Base-by-base conservation (phyloP, 1,140 invertebrate genomes). In the Penaeus japonicus region DNA sequence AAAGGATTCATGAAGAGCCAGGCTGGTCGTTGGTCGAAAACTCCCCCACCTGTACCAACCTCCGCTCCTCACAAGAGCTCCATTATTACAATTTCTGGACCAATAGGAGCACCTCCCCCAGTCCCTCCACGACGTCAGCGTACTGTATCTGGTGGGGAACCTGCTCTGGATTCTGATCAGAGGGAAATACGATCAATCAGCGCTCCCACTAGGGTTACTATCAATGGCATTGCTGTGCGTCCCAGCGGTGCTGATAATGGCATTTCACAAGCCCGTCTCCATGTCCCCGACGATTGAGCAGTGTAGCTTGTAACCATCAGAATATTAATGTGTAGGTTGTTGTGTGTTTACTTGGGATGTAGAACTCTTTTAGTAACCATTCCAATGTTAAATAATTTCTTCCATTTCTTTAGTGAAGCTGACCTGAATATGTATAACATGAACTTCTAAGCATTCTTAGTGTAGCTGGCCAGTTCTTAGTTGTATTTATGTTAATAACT, bases 171-270 rank as follows among this genome's bases (percentile, higher is more conserved):
- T 57, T 39, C 65, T n/a, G 53, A 65, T 30, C 59, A 57, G 39
- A 54, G 55, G 30, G 87, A 88, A 35, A 88, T 85, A 79, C 53
- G 17, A 4, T 85, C 85, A 24, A 91, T 89, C 77, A 90, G 90
- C 27, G 54, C 79, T 30, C 90, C 90, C 5, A 91, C 89, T 20
- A 27, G 73, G 20, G 90, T 91, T 18, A 90, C 90, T 35, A 90
- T 91, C 35, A 91, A 91, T 83, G 90, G 90, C 18, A 83, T 91
- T 47, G 80, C 90, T 57, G 89, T 91, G 0, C 82, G 73, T 30
- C 82, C 88, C 20, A 53, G 27, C 24, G 65, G 22, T 62, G 75
- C n/a, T 57, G 47, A 32, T 53, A 54, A 54, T 32, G 39, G 12
- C 53, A 55, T 82, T 32, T 75, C 87, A 53, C 80, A 75, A 18